A percentile compares a stretch with the other conserved stretches of the same genome.
Conservation (phyloP, 92 coral and sea anemone species). For the Porites evermanni region DNA sequence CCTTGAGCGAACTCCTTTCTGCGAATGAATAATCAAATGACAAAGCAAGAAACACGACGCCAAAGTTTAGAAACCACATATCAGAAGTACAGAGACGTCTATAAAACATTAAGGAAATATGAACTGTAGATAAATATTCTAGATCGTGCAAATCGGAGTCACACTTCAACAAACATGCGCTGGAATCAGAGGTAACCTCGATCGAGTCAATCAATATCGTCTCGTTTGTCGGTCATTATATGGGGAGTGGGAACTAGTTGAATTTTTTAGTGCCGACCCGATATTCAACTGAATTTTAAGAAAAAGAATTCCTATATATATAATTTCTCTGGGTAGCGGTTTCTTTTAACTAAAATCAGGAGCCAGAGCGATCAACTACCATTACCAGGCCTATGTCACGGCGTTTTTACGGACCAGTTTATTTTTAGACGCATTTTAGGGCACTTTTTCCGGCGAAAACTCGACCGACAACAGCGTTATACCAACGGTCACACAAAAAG, state of each 20-base stretch:
- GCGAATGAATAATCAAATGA: not conserved
- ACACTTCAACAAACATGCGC: constrained; percentile 5
- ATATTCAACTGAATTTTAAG: too few relatives aligned
- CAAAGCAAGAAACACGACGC: constrained; percentile 2
- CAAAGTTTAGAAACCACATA: not conserved
- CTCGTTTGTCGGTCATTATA: not conserved
- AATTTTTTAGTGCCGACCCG: not conserved
- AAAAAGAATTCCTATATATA: too few relatives aligned
- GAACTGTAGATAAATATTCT: not conserved
- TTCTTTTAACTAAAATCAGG: too few relatives aligned
- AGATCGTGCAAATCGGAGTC: not conserved
- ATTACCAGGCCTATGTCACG: too few relatives aligned
- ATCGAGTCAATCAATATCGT: constrained; percentile 5
- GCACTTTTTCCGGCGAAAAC: too few relatives aligned
- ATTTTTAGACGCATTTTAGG: too few relatives aligned
- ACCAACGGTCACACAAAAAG: too few relatives aligned
- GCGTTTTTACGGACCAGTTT: too few relatives aligned
- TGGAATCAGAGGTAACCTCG: too few relatives aligned
- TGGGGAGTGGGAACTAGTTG: not conserved
- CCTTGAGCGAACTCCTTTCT: constrained; percentile 11
- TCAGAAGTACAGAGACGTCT: not conserved
- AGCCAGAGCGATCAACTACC: too few relatives aligned
- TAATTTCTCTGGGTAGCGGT: too few relatives aligned
- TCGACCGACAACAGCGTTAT: too few relatives aligned
- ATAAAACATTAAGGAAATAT: not conserved